phyloP scores from a whole-genome alignment of 2,888 invertebrate genomes.

The Hipparchia semele region DNA sequence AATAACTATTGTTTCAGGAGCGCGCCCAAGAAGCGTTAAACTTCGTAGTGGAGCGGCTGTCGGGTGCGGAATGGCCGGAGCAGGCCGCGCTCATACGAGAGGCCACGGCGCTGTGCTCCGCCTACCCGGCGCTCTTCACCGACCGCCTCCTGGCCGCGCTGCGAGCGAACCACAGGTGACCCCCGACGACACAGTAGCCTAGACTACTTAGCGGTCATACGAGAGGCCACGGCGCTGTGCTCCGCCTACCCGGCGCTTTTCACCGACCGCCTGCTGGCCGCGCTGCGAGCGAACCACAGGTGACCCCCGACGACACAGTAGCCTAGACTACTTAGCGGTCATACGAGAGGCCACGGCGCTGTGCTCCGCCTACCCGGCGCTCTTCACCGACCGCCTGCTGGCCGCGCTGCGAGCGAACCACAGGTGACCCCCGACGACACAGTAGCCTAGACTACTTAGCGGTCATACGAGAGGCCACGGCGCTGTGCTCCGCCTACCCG shows the following conservation, averaged over 20 bases:
- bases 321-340: slow-evolving; percentile 54
- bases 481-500: slow-evolving; percentile 91
- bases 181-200: too few relatives aligned
- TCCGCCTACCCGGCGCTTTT: slow-evolving; percentile 91
- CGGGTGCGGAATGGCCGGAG: slow-evolving; percentile 87
- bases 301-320: slow-evolving; percentile 31
- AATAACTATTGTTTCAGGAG: slow-evolving; percentile 75
- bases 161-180: slow-evolving; percentile 83
- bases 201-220: slow-evolving; percentile 75
- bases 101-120: slow-evolving; percentile 91
- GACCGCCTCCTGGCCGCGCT: slow-evolving; percentile 90
- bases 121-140: slow-evolving; percentile 91
- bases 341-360: slow-evolving; percentile 91
- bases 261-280: slow-evolving; percentile 90
- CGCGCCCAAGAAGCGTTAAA: slow-evolving; percentile 91
- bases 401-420: slow-evolving; percentile 88
- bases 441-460: too few relatives aligned
- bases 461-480: slow-evolving; percentile 91
- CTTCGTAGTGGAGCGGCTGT: slow-evolving; percentile 90
- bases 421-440: slow-evolving; percentile 51
- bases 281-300: slow-evolving; percentile 86
- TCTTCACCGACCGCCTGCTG: slow-evolving; percentile 91
- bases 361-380: slow-evolving; percentile 90
- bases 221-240: slow-evolving; percentile 91
- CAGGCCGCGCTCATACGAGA: slow-evolving; percentile 90